Conservation (phyloP, 2,888 invertebrate species). For the Heliconius ethilla region DNA sequence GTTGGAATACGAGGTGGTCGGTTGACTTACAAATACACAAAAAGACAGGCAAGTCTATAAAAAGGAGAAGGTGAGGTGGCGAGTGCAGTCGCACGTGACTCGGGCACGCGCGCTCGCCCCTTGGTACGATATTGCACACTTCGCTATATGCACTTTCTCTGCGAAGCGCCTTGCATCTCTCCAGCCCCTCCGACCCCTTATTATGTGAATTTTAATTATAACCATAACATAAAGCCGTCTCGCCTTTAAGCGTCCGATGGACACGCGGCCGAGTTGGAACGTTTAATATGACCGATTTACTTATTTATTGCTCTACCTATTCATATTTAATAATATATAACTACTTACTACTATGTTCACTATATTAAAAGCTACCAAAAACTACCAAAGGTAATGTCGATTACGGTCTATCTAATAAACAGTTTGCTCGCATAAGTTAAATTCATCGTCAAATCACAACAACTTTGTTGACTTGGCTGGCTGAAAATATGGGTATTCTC, state of each 20-base stretch:
- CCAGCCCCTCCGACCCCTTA: slow-evolving; percentile 41
- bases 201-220: slow-evolving; percentile 45
- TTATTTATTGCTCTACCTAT: background rate
- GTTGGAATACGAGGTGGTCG: slow-evolving; percentile 1
- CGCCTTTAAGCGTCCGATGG: slow-evolving; percentile 31
- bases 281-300: slow-evolving; percentile 27
- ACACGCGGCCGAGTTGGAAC: slow-evolving; percentile 38
- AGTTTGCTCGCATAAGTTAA: background rate
- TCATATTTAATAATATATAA: background rate
- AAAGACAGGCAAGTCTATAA: slow-evolving; percentile 19
- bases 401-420: background rate
- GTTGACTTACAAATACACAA: slow-evolving; percentile 18
- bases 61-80: slow-evolving; percentile 22
- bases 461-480: background rate
- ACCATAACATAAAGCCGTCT: slow-evolving; percentile 40
- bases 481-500: background rate
- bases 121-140: slow-evolving; percentile 37
- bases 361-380: background rate
- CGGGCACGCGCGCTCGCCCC: slow-evolving; percentile 48
- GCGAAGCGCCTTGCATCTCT: slow-evolving; percentile 41
- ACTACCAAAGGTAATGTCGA: background rate
- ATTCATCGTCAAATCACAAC: background rate
- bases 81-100: slow-evolving; percentile 39
- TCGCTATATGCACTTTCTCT: slow-evolving; percentile 46
- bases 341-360: background rate